Evolutionary conservation across 1,140 invertebrate genomes (phyloP), one percentile per base, ranked within the genome.

Genomic region (Stegodyphus mimosarum): DNA sequence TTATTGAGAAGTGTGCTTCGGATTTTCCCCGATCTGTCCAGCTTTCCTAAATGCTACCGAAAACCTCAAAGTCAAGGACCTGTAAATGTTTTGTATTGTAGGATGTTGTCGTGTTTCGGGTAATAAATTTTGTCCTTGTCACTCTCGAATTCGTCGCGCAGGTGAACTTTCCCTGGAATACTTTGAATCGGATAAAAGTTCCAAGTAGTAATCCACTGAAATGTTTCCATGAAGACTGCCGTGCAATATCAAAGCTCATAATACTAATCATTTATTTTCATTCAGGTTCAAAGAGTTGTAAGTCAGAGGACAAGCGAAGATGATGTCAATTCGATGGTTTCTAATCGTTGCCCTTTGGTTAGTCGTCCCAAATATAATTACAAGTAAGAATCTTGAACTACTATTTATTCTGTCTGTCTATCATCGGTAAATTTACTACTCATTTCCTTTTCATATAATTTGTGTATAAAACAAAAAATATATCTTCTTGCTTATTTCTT

Each of bases 31-130:
- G 55, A 60, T 9, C 55, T 15, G 15, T 11, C 55, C 9, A 9
- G 15, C 55, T 11, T 11, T 53, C 6, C 18, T 52, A 72, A 80
- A 33, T 71, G 69, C 13, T 53, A 6, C 9, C 53, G 66, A 33
- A 80, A 80, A 80, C 9, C 53, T 18, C 67, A 80, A 80, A 80
- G 78, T 80, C 78, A 80, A 80, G 69, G 78, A 80, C 78, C 78
- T 80, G 53, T 49, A 71, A 63, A 63, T 15, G 33, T 51, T 76
- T 63, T 33, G 17, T 33, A 64, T 66, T 78, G 33, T 50, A 63
- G 52, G 55, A 70, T 70, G 66, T 15, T 51, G 10, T 49, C 33
- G 33, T 51, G 48, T 80, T 49, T 80, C 15, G 78, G 51, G 52
- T 48, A 60, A 69, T 80, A 80, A 71, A 80, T 78, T 78, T 33